phyloP scores from a whole-genome alignment of 2,888 invertebrate genomes.

The Drosophila limbata region DNA sequence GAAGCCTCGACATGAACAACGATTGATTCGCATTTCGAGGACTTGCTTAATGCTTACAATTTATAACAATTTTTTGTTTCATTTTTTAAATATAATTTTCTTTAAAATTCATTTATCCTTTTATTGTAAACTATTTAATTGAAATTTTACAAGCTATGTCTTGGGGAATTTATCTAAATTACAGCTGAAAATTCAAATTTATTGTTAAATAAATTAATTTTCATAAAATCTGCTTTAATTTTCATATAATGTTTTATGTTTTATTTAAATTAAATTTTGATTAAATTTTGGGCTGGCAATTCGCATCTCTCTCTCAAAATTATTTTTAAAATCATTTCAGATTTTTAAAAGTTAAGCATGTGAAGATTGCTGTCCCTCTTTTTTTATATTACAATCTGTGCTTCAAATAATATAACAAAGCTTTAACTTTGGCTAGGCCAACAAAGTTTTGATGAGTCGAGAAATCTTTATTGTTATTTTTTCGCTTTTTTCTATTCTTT shows the following conservation, averaged over 20 bases:
- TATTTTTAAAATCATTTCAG: not conserved
- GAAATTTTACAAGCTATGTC: not conserved
- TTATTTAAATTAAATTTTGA: not conserved
- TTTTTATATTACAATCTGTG: not conserved
- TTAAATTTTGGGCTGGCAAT: not conserved
- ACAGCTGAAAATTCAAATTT: not conserved
- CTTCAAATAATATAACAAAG: conserved; percentile 5
- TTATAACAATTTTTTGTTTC: conserved; percentile 4
- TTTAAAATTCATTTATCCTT: not conserved
- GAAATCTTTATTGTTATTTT: conserved; percentile 23
- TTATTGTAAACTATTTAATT: not conserved
- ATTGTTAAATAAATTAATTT: not conserved
- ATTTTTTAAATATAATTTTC: not conserved
- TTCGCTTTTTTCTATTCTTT: conserved; percentile 2
- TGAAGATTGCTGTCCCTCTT: not conserved
- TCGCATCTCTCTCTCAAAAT: not conserved
- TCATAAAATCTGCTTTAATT: not conserved
- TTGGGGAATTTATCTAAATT: conserved; percentile 2
- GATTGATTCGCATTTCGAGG: conserved; percentile 52
- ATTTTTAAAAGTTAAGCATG: not conserved
- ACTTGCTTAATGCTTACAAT: conserved; percentile 16
- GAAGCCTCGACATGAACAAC: conserved; percentile 47
- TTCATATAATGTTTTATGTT: not conserved
- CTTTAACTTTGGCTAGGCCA: conserved; percentile 22
- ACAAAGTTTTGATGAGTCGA: conserved; percentile 22